phyloP scores from a whole-genome alignment of 1,140 invertebrate species.

The Heterodera schachtii region DNA sequence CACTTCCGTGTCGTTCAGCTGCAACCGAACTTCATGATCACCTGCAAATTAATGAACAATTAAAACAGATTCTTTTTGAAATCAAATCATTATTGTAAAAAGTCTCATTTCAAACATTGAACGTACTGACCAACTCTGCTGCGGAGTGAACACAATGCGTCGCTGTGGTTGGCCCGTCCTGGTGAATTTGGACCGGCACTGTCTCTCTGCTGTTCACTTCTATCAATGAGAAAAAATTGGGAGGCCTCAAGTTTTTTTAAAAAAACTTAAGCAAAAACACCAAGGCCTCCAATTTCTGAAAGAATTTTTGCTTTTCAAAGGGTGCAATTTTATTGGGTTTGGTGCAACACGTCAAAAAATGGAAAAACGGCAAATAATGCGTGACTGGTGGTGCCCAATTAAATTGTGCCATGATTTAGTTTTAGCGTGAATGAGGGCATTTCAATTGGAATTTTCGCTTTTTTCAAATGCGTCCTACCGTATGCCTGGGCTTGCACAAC shows the following conservation, averaged over 20 bases:
- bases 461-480: conserved; percentile 7
- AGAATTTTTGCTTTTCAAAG: background rate
- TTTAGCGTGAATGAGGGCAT: too few relatives aligned
- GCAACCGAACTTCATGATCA: conserved; percentile 84
- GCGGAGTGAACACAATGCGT: conserved; percentile 83
- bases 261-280: background rate
- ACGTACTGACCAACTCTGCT: conserved; percentile 74
- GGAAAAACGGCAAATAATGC: background rate
- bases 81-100: too few relatives aligned
- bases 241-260: background rate
- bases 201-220: conserved; percentile 37
- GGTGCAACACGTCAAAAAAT: background rate
- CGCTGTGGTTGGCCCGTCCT: conserved; percentile 66
- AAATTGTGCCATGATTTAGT: background rate
- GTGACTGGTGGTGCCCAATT: background rate
- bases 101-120: too few relatives aligned
- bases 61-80: background rate
- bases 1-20: conserved; percentile 43
- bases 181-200: conserved; percentile 31
- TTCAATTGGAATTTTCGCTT: background rate
- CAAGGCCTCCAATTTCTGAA: background rate
- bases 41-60: conserved; percentile 69
- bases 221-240: conserved; percentile 10
- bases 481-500: conserved; percentile 32
- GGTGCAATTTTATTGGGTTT: too few relatives aligned